Evolutionary conservation across 2,797 vertebrate genomes (phyloP).

Genomic region (Pantherophis vulpinus): DNA sequence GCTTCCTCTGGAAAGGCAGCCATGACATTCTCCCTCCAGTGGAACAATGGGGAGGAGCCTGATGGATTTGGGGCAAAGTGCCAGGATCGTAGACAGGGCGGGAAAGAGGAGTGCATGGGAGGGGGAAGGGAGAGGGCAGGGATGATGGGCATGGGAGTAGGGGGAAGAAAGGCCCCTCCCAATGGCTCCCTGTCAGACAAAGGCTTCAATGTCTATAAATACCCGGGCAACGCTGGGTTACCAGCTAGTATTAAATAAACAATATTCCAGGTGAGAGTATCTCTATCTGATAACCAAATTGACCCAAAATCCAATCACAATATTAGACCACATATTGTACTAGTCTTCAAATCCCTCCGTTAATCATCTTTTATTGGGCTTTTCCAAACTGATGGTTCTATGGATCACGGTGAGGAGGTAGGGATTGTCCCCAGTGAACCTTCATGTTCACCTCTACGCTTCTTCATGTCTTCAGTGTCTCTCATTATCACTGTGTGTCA

Average conservation of each 20-base stretch:
- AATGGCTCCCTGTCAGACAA: too few species aligned
- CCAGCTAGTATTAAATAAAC: background rate
- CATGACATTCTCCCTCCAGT: too few species aligned
- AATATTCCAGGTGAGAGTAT: background rate
- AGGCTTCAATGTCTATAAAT: too few species aligned
- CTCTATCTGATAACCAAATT: background rate
- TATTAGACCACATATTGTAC: background rate
- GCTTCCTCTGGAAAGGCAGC: too few species aligned
- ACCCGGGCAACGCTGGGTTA: too few species aligned
- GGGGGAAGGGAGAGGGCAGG: too few species aligned
- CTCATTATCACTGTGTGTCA: background rate
- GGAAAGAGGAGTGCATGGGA: too few species aligned
- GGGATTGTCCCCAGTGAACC: background rate
- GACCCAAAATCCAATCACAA: background rate
- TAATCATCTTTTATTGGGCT: background rate
- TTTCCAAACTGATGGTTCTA: background rate
- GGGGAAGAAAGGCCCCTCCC: too few species aligned
- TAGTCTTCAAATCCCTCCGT: background rate
- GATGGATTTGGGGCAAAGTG: too few species aligned
- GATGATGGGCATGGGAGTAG: too few species aligned
- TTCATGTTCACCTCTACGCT: background rate
- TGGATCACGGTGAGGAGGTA: background rate
- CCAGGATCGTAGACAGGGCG: too few species aligned
- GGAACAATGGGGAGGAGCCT: too few species aligned
- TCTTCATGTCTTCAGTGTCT: background rate